phyloP scores from a whole-genome alignment of 2,797 vertebrate species.

The Etheostoma perlongum region DNA sequence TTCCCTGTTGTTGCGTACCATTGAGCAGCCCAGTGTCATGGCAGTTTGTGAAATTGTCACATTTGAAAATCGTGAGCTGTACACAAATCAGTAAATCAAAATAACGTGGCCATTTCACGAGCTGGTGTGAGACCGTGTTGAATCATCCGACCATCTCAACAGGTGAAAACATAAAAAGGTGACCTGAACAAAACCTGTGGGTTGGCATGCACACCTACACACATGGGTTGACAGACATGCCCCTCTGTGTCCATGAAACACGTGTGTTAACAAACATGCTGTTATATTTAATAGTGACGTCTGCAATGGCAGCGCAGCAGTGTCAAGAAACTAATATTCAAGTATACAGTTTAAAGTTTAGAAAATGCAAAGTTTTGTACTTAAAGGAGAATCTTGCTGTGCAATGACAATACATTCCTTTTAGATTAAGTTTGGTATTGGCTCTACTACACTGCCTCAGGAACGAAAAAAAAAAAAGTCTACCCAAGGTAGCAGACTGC shows the following conservation, averaged over 20 bases:
- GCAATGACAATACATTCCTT: slow-evolving; percentile 13
- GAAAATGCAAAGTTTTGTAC: slow-evolving; percentile 7
- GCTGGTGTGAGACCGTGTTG: no score
- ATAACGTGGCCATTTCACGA: no score
- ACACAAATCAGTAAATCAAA: no score
- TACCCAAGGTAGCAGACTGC: slow-evolving; percentile 8
- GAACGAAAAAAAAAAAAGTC: slow-evolving; percentile 29
- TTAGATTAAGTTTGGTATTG: slow-evolving; percentile 24
- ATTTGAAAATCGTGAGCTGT: no score
- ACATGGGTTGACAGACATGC: slow-evolving; percentile 1
- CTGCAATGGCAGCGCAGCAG: neutral
- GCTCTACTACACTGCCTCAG: slow-evolving; percentile 20
- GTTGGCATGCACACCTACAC: neutral
- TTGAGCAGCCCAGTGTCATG: no score
- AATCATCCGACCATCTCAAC: slow-evolving; percentile 34
- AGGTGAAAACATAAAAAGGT: slow-evolving; percentile 47
- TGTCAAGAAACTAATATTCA: neutral
- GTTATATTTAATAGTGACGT: slow-evolving; percentile 38
- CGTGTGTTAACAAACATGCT: slow-evolving; percentile 10
- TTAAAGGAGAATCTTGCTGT: neutral
- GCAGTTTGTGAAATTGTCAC: no score
- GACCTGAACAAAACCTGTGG: neutral
- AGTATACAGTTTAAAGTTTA: neutral
- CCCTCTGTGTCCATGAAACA: slow-evolving; percentile 7
- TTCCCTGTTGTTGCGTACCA: no score